Conservation (phyloP, 2,797 vertebrate genomes). For the Phoeniculus purpureus region DNA sequence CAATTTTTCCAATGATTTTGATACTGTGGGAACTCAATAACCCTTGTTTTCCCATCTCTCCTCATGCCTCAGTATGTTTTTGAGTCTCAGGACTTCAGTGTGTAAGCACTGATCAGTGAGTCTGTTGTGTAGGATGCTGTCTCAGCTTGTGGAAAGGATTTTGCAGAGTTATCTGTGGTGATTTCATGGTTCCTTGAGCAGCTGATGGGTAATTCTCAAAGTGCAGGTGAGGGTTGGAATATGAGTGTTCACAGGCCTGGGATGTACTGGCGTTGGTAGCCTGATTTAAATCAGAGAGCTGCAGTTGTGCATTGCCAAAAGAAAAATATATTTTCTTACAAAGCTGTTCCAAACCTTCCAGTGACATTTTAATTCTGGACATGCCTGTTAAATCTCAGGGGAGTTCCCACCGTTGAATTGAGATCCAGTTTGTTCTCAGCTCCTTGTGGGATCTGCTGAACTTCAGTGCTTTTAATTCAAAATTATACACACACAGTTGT, state of each 20-base stretch:
- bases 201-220: background rate
- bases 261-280: background rate
- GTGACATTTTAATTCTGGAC: background rate
- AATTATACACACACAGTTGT: background rate
- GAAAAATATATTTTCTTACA: no score
- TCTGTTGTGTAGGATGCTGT: background rate
- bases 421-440: background rate
- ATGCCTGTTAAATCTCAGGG: background rate
- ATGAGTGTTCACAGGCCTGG: background rate
- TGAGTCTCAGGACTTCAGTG: background rate
- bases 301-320: background rate
- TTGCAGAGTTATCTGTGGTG: background rate
- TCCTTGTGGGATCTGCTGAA: background rate
- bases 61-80: rapidly evolving
- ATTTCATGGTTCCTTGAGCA: background rate
- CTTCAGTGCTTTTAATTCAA: background rate
- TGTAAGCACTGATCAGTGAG: background rate
- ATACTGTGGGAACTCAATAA: background rate
- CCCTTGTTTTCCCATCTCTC: background rate
- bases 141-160: background rate
- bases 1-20: background rate
- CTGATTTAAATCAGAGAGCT: background rate
- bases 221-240: background rate
- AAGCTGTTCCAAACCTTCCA: background rate
- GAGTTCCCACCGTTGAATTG: background rate